These are phyloP conservation scores for Actinemys pallida DNA, from an alignment of 2,113 vertebrate species.

Conservation along the genomic window DNA sequence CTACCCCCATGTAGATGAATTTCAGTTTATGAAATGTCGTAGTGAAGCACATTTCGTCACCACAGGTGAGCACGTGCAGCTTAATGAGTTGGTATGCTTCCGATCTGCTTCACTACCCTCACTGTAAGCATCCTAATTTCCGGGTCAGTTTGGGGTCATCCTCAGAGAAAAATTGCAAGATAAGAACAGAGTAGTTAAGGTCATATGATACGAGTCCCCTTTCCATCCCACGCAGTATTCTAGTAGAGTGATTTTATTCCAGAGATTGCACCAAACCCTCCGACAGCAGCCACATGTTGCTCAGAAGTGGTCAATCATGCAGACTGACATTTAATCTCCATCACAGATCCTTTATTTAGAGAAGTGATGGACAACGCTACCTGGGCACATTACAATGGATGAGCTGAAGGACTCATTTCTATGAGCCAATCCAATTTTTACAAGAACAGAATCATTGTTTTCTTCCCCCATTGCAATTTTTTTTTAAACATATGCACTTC, in stretches of 20 bases:
- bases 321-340: conserved; percentile 43
- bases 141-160: neutral
- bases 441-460: conserved; percentile 50
- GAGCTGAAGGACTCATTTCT: conserved; percentile 59
- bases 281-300: neutral
- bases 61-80: neutral
- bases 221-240: neutral
- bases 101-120: neutral
- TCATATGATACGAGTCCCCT: neutral
- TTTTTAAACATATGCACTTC: conserved; percentile 46
- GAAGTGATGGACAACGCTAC: conserved; percentile 55
- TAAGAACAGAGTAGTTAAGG: neutral
- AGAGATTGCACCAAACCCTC: fast-evolving
- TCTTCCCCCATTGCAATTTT: conserved; percentile 33
- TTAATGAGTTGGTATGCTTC: neutral
- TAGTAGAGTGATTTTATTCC: neutral
- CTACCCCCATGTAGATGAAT: neutral
- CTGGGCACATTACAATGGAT: conserved; percentile 54
- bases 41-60: neutral
- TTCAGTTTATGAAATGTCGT: neutral
- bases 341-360: conserved; percentile 29
- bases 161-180: neutral
- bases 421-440: conserved; percentile 58
- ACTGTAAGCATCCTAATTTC: neutral
- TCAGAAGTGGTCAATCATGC: conserved; percentile 34